phyloP scores from a whole-genome alignment of 1,140 invertebrate genomes.

The Papilio polyxenes region DNA sequence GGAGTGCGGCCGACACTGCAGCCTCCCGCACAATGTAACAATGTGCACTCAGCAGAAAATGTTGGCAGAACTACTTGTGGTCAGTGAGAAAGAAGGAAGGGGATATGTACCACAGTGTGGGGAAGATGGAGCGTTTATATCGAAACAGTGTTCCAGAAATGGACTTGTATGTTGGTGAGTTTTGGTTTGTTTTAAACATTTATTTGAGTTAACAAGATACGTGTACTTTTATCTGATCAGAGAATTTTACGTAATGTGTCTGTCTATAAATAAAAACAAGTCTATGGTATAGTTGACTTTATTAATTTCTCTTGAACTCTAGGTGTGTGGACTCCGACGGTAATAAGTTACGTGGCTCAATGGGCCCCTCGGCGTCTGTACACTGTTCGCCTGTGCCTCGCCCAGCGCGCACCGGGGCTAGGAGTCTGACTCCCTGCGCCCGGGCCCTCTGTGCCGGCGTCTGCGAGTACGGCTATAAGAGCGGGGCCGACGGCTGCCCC shows the following conservation, averaged over 20 bases:
- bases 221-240: neutral
- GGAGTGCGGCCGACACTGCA: conserved; percentile 85
- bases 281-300: too few species aligned
- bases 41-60: conserved; percentile 88
- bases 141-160: conserved; percentile 90
- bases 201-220: too few species aligned
- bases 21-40: conserved; percentile 85
- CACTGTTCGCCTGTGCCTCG: conserved; percentile 80
- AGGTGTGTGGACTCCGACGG: conserved; percentile 89
- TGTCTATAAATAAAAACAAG: too few species aligned
- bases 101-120: conserved; percentile 92
- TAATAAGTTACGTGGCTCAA: conserved; percentile 87
- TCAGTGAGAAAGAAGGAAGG: conserved; percentile 88
- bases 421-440: conserved; percentile 74
- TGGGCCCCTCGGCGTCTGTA: conserved; percentile 87
- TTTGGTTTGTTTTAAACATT: neutral
- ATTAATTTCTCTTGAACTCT: neutral
- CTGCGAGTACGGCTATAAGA: conserved; percentile 92
- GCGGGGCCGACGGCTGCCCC: conserved; percentile 88
- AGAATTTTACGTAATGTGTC: neutral
- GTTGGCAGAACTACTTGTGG: conserved; percentile 87
- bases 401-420: conserved; percentile 67
- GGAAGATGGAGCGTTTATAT: conserved; percentile 85
- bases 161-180: conserved; percentile 89
- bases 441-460: conserved; percentile 87